Base-by-base conservation (phyloP, 92 coral and sea anemone species). In the Heteractis magnifica region DNA sequence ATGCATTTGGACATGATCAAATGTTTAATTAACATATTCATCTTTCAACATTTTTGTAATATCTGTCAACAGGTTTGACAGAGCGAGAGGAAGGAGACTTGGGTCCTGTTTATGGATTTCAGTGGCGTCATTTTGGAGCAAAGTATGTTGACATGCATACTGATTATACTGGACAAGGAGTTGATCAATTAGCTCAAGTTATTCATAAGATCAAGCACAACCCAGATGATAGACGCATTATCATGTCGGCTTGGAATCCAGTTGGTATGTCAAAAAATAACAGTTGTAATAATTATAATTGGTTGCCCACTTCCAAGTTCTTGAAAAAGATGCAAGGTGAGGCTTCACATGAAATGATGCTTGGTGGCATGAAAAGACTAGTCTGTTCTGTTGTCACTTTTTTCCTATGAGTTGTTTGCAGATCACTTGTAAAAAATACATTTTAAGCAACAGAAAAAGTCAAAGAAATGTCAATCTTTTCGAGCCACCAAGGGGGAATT, bases 121-220 rank as follows among this genome's bases (percentile, higher is more conserved):
- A 95, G 86, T 95, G 98, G 98, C 97, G 98, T 49, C 98, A 95
- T 79, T 95, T 93, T 90, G 98, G 98, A 59, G 98, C 98, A 0
- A 89, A 90, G 64, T 95, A 95, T 60, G 77, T 76, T 9, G 74
- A 87, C 81, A 95, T 95, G 98, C 93, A 93, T 49, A 84, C 95
- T 12, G 93, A 91, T 78, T 95, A 95, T 79, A 83, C 90, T 3
- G 89, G 89, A 0, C 88, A 93, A 78, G 98, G 98, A n/a, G 94
- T 95, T 26, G 98, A 95, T 71, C 98, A 95, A 76, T 85, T 95
- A 73, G 92, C 89, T 44, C 81, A 89, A 21, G 95, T 95, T 44
- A 95, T 95, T 71, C 82, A 95, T 87, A 95, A 88, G 77, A 95
- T 95, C 49, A 95, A 95, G 80, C 93, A 84, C 65, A 93, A 95